Base-by-base conservation (phyloP, 2,888 invertebrate genomes). In the Apotomis turbidana region DNA sequence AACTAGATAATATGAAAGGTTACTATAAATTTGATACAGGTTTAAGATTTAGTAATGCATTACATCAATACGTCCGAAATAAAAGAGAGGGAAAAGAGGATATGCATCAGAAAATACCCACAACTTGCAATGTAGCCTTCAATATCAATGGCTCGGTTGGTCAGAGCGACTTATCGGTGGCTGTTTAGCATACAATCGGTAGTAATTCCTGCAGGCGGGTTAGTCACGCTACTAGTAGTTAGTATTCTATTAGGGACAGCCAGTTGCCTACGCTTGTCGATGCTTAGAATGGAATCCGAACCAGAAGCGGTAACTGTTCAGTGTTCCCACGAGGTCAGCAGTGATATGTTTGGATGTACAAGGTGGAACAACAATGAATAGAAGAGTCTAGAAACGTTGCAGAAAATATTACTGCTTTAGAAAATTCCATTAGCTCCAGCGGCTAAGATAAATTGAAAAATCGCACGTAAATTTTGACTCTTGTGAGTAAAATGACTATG, bases 181-280 rank as follows among this genome's bases (percentile, higher is more conserved):
- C 83, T 87, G 79, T 76, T 92, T 91, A 87, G 87, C 91, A 91
- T 92, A 92, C 92, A 92, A 91, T 91, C 87, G 87, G 74, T 86
- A 85, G 89, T 89, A 88, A 91, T 87, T 85, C 90, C 88, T 87
- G 78, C 85, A 83, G 83, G 81, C 85, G 86, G 85, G 86, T 91
- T 89, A 90, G 90, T 91, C 91, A 92, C 86, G 91, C 90, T 75
- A 79, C 82, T 88, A 80, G 76, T 77, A 75, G 80, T 92, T 90
- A 86, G 85, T 90, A 92, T 92, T 86, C 91, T 82, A n/a, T n/a
- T n/a, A 80, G 77, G 78, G 81, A 81, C 82, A 82, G 78, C 75
- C 78, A 76, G 80, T 81, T 83, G 87, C 89, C 87, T 88, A 90
- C 90, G 88, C 89, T 83, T 86, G 85, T 84, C 81, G 78, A 83